Evolutionary conservation across 2,888 invertebrate species (phyloP).

Genomic region (Rutpela maculata): DNA sequence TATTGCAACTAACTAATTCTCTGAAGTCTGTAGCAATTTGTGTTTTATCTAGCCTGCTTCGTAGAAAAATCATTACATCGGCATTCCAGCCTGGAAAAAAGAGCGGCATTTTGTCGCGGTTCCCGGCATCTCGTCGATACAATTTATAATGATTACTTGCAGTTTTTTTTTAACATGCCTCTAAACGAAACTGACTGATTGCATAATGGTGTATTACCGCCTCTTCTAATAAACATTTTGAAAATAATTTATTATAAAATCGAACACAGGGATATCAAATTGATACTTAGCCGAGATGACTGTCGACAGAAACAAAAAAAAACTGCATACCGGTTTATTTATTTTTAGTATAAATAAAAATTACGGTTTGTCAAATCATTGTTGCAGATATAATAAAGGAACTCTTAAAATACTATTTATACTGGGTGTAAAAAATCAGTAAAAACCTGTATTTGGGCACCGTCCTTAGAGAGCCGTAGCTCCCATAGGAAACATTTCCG

Average conservation of each 20-base stretch:
- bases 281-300: constrained; percentile 24
- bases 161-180: constrained; percentile 44
- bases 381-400: background rate
- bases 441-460: too few species aligned
- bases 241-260: constrained; percentile 34
- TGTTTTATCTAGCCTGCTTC: constrained; percentile 28
- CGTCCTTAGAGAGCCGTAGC: too few species aligned
- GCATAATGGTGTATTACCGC: constrained; percentile 37
- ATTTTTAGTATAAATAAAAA: background rate
- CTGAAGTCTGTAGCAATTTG: constrained; percentile 3
- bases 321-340: constrained; percentile 1
- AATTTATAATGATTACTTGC: constrained; percentile 58
- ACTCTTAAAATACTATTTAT: background rate
- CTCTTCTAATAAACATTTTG: constrained; percentile 28
- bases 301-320: constrained; percentile 12
- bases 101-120: constrained; percentile 34
- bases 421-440: too few species aligned
- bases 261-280: constrained; percentile 14
- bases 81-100: constrained; percentile 34
- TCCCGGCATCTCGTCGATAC: constrained; percentile 40
- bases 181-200: constrained; percentile 34
- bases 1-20: background rate
- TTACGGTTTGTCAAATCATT: background rate
- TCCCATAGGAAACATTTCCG: too few species aligned
- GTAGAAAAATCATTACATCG: constrained; percentile 37